phyloP scores from a whole-genome alignment of 2,113 vertebrate species.

The Grus americana region DNA sequence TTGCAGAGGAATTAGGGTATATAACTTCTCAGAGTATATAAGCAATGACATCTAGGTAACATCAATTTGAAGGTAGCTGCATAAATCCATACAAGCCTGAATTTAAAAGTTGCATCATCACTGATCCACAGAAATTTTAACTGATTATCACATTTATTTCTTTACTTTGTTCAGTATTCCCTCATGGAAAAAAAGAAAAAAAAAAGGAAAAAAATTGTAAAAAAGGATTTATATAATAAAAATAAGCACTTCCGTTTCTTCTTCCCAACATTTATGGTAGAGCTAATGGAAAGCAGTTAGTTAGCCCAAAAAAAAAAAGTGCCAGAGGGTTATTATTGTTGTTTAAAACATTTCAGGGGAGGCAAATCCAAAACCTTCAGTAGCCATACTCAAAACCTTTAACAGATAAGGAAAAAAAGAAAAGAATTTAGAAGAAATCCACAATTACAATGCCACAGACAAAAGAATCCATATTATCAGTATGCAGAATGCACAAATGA shows the following conservation, averaged over 20 bases:
- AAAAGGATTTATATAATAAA: not conserved
- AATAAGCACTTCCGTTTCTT: slow-evolving; percentile 11
- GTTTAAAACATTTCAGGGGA: not conserved
- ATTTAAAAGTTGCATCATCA: not conserved
- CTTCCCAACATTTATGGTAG: not conserved
- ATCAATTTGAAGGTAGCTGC: not conserved
- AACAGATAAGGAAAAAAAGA: slow-evolving; percentile 5
- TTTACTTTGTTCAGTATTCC: not conserved
- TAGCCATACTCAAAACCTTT: slow-evolving; percentile 38
- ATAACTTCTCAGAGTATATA: not conserved
- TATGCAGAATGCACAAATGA: slow-evolving; percentile 58
- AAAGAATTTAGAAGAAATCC: slow-evolving; percentile 63
- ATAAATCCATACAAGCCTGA: not conserved
- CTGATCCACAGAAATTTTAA: not conserved
- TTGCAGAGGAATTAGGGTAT: not conserved
- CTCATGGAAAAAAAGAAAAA: not conserved
- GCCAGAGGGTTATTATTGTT: not conserved
- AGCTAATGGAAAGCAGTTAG: slow-evolving; percentile 9
- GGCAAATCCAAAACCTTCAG: slow-evolving; percentile 24
- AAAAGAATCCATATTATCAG: slow-evolving; percentile 54
- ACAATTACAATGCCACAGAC: slow-evolving; percentile 66
- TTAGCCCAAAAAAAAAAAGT: not conserved
- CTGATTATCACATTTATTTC: not conserved
- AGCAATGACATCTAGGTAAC: not conserved
- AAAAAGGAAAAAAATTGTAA: not conserved